A percentile compares a stretch with the other conserved stretches of the same genome.
phyloP scores from a whole-genome alignment of 2,113 vertebrate genomes.

The Seriola dumerili region DNA sequence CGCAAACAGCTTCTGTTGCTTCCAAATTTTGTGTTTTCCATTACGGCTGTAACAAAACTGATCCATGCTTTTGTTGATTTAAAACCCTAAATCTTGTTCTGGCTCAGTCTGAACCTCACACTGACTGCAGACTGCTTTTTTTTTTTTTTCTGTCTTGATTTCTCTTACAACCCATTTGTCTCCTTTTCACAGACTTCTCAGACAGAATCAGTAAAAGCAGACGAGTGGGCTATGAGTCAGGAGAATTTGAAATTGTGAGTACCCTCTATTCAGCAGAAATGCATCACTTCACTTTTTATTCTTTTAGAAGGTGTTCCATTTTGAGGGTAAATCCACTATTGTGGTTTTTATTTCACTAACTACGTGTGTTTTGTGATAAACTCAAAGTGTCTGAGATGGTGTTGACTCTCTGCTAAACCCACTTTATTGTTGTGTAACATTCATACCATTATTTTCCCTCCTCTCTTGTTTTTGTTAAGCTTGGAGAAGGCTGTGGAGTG shows the following conservation, averaged over 20 bases:
- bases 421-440: conserved; percentile 20
- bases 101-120: neutral
- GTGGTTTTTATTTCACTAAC: neutral
- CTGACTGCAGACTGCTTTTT: neutral
- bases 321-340: neutral
- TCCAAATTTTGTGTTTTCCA: neutral
- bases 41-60: neutral
- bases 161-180: conserved; percentile 20
- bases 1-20: neutral
- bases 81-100: neutral
- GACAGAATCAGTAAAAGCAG: conserved; percentile 92
- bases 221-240: conserved; percentile 93
- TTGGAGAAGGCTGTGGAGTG: conserved; percentile 90
- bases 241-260: conserved; percentile 95
- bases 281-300: conserved; percentile 9
- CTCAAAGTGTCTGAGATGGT: neutral
- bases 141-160: neutral
- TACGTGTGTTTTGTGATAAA: conserved; percentile 24
- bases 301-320: neutral
- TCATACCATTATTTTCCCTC: neutral
- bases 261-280: conserved; percentile 17
- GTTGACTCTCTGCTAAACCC: neutral
- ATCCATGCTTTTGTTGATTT: neutral
- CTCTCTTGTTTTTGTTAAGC: conserved; percentile 74
- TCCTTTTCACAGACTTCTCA: conserved; percentile 90